Evolutionary conservation across 2,888 invertebrate species (phyloP), one percentile per base, ranked within the genome.

Genomic region (Linyphia triangularis): DNA sequence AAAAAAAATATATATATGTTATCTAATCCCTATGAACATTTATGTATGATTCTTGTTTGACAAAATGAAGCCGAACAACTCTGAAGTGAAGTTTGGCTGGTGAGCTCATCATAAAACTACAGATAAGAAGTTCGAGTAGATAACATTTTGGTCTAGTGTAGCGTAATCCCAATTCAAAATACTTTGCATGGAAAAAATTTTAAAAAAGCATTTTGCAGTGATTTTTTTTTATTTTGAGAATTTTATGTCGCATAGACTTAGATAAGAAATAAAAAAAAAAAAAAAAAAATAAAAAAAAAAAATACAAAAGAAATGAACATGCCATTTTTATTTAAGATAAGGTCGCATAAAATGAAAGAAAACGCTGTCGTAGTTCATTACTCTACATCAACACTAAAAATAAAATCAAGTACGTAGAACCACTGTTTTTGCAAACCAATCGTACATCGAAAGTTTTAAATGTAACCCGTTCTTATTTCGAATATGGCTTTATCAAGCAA

Each of bases 81-180:
- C 9, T 33, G 33, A 33, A 9, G 9, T 33, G 9, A 16, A 51
- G n/a, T 51, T 51, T n/a, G 51, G 51, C n/a, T 51, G 9, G 51
- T n/a, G n/a, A n/a, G 51, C 51, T 51, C 51, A 51, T 51, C 51
- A 51, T 51, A 51, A 51, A 51, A 51, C n/a, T 51, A 51, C 51
- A 7, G 51, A 51, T 51, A 51, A 33, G 5, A 9, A 51, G 51
- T 16, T 51, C n/a, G 51, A n/a, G 13, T n/a, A 51, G 51, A 51
- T 51, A 51, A 51, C 51, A 51, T n/a, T 51, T 51, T 51, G n/a
- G 51, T 51, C 51, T 40, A 40, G 40, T 40, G 40, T 16, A n/a
- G 51, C 51, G 51, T 51, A 16, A 16, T 51, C 51, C 13, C 13
- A 51, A 3, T 51, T 7, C n/a, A 51, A 5, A 51, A 51, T n/a